Conservation (phyloP, 2,888 invertebrate genomes). For the Mallateleia sp. region DNA sequence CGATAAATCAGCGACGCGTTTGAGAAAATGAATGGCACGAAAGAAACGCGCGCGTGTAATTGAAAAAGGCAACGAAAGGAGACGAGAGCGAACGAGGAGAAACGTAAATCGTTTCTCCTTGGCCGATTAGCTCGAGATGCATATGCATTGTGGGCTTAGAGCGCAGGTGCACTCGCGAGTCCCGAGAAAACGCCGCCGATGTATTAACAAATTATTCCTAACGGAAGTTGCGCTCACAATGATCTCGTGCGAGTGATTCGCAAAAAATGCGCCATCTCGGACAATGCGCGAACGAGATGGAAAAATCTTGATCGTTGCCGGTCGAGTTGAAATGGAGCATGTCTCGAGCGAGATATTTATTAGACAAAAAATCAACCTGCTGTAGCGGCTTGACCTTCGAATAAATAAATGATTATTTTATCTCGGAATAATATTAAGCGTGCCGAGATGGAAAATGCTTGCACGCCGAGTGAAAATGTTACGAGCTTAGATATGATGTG, state of each 20-base stretch:
- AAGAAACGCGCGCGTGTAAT: constrained; percentile 58
- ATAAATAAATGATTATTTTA: constrained; percentile 62
- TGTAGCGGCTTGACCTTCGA: constrained; percentile 54
- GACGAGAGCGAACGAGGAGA: constrained; percentile 55
- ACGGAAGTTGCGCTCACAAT: constrained; percentile 70
- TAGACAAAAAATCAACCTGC: constrained; percentile 50
- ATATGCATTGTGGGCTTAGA: constrained; percentile 56
- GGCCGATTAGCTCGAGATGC: constrained; percentile 75
- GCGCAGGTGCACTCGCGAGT: constrained; percentile 64
- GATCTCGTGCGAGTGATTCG: constrained; percentile 59
- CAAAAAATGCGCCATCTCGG: constrained; percentile 46
- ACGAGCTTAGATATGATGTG: no score
- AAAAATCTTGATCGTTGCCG: constrained; percentile 60
- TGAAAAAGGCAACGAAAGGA: constrained; percentile 71
- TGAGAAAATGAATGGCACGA: constrained; percentile 58
- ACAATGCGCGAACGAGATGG: constrained; percentile 32
- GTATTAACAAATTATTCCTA: constrained; percentile 75
- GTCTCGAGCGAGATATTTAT: constrained; percentile 20
- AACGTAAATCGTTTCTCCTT: constrained; percentile 76
- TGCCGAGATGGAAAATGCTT: neutral
- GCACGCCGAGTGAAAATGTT: constrained; percentile 20
- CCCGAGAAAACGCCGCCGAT: constrained; percentile 52
- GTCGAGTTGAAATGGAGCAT: constrained; percentile 61
- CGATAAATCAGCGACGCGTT: constrained; percentile 61
- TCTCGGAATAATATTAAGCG: constrained; percentile 41